Conservation (phyloP, 2,797 vertebrate species). For the Podarcis siculus region DNA sequence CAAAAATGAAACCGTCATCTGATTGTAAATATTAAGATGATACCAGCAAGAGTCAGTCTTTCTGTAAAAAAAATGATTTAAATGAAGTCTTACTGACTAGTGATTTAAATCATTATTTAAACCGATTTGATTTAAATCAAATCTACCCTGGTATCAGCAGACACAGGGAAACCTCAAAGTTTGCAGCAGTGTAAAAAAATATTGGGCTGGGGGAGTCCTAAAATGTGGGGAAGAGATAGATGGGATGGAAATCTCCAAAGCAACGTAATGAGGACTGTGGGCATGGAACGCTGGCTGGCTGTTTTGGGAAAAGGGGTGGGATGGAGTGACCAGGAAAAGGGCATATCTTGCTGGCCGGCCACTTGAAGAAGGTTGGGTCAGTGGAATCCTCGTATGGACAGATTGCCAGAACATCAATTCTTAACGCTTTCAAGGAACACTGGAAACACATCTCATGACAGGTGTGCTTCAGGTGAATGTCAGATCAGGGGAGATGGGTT, state of each 20-base stretch:
- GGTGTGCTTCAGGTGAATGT: neutral
- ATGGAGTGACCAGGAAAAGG: neutral
- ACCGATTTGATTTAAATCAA: too few relatives aligned
- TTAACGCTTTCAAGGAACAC: too few relatives aligned
- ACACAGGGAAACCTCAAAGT: neutral
- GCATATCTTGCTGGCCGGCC: neutral
- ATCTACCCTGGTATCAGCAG: too few relatives aligned
- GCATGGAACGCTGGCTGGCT: neutral
- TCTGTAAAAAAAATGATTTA: too few relatives aligned
- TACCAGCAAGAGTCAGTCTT: too few relatives aligned
- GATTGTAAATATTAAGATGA: too few relatives aligned
- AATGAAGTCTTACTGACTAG: too few relatives aligned
- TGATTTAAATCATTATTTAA: too few relatives aligned
- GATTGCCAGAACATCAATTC: neutral
- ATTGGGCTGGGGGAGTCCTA: neutral
- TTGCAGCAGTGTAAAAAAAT: neutral
- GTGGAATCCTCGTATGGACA: too few relatives aligned
- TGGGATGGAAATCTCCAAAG: neutral
- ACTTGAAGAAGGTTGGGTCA: neutral
- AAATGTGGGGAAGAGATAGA: neutral
- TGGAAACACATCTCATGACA: neutral
- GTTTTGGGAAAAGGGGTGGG: neutral
- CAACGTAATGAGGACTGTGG: too few relatives aligned
- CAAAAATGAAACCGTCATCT: too few relatives aligned
- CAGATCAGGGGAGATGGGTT: neutral